phyloP scores from a whole-genome alignment of 2,113 vertebrate species.

The Nerophis ophidion region DNA sequence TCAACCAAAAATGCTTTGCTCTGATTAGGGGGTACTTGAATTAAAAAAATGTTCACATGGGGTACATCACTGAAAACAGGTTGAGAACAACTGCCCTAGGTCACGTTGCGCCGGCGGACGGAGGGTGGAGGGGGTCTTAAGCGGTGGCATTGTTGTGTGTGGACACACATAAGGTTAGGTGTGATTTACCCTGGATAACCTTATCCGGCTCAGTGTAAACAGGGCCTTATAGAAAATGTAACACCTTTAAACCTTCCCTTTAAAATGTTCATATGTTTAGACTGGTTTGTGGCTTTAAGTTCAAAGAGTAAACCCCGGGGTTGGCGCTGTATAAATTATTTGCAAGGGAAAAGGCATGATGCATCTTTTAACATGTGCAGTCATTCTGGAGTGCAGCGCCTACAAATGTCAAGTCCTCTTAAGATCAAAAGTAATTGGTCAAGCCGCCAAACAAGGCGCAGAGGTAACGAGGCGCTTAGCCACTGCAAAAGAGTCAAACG shows the following conservation, averaged over 20 bases:
- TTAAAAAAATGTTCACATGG: too few species aligned
- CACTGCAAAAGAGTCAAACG: conserved; percentile 71
- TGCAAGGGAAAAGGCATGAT: conserved; percentile 71
- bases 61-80: too few species aligned
- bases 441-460: conserved; percentile 73
- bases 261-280: conserved; percentile 50
- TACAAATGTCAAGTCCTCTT: conserved; percentile 93
- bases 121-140: too few species aligned
- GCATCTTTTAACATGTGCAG: conserved; percentile 89
- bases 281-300: conserved; percentile 62
- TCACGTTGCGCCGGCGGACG: too few species aligned
- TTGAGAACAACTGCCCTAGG: too few species aligned
- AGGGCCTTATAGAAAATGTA: background rate
- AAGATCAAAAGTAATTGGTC: conserved; percentile 92
- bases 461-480: conserved; percentile 68
- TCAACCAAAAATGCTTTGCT: too few species aligned
- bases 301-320: conserved; percentile 69
- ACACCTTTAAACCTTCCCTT: conserved; percentile 9
- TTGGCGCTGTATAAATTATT: conserved; percentile 69
- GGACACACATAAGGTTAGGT: too few species aligned
- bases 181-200: too few species aligned
- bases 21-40: too few species aligned
- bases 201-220: too few species aligned
- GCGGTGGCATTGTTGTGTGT: too few species aligned
- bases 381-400: conserved; percentile 81